A percentile compares a stretch with the other conserved stretches of the same genome.
These are phyloP conservation scores for Cariama cristata DNA, from an alignment of 2,113 vertebrate genomes.

Conservation along the genomic window DNA sequence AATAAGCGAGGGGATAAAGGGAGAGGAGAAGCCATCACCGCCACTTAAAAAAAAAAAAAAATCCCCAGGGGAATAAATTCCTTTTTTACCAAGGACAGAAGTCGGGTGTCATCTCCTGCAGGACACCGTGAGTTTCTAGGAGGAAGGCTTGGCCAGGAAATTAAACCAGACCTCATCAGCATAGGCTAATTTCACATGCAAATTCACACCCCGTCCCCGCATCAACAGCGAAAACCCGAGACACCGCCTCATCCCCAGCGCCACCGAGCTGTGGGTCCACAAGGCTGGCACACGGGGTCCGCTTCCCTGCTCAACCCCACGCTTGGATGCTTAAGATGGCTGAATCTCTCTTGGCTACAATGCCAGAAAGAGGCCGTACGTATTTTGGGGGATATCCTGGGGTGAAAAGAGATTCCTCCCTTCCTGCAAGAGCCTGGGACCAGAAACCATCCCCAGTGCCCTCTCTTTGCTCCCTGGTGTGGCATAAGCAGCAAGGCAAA, in stretches of 20 bases:
- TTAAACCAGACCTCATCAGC: background rate
- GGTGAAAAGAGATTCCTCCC: background rate
- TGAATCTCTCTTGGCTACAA: background rate
- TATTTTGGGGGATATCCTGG: fast-evolving
- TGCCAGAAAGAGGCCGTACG: fast-evolving
- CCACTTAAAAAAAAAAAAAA: background rate
- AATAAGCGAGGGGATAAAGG: background rate
- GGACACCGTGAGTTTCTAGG: background rate
- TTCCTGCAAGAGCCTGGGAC: background rate
- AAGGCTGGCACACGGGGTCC: background rate
- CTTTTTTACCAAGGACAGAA: background rate
- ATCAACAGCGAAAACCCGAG: fast-evolving
- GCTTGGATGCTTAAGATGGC: background rate
- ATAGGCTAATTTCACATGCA: background rate
- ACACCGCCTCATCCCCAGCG: fast-evolving
- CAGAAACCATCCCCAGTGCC: background rate
- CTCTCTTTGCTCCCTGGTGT: fast-evolving
- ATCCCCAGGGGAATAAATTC: background rate
- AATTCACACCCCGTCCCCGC: background rate
- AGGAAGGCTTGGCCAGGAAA: background rate
- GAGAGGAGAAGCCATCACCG: background rate
- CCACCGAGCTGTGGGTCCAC: fast-evolving
- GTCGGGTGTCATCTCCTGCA: background rate
- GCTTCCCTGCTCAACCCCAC: background rate
- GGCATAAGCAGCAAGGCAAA: background rate